These are phyloP conservation scores for Scyliorhinus canicula DNA, from an alignment of 2,797 vertebrate genomes.

Conservation along the genomic window DNA sequence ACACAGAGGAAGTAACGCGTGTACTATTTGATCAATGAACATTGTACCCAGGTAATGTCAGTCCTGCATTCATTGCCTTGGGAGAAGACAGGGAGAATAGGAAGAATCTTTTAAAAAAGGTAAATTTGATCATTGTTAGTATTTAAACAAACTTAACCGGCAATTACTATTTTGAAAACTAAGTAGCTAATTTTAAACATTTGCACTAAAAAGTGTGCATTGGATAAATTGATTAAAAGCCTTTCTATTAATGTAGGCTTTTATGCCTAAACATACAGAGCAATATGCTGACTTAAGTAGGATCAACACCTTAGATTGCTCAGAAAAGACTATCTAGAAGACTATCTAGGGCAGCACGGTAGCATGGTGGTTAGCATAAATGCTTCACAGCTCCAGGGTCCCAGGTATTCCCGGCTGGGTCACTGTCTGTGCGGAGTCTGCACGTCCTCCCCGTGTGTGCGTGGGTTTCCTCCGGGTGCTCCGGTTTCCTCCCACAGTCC, in stretches of 20 bases:
- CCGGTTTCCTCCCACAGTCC: too few species aligned
- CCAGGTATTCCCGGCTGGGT: too few species aligned
- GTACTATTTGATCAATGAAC: background rate
- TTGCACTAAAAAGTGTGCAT: background rate
- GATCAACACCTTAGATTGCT: background rate
- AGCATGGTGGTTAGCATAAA: too few species aligned
- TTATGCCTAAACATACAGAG: background rate
- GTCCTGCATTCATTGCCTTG: background rate
- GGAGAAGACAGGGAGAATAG: too few species aligned
- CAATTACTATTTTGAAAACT: background rate
- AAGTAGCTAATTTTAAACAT: background rate
- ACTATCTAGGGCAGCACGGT: too few species aligned
- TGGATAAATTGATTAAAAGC: background rate
- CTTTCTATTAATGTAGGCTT: background rate
- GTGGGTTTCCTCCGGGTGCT: too few species aligned
- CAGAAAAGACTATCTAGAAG: background rate
- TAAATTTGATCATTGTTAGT: background rate
- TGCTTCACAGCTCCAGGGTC: too few species aligned
- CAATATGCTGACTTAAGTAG: too few species aligned
- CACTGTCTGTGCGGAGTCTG: too few species aligned
- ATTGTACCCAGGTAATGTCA: background rate
- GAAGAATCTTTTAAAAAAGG: background rate
- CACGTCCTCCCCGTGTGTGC: too few species aligned
- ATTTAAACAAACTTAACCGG: background rate
- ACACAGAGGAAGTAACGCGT: background rate